These are phyloP conservation scores for Neodiprion pinetum DNA, from an alignment of 1,140 invertebrate genomes.

Conservation along the genomic window DNA sequence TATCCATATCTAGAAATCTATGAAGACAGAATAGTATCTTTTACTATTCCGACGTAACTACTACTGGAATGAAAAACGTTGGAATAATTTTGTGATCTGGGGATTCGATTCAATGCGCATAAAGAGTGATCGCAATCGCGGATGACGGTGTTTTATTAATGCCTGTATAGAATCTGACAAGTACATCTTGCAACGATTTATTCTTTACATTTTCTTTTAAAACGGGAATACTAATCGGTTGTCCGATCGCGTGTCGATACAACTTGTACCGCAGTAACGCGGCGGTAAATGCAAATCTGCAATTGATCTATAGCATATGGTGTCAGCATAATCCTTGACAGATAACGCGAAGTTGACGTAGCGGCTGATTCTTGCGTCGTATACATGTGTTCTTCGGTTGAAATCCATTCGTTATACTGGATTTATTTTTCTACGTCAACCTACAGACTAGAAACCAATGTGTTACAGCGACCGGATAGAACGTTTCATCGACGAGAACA, in stretches of 20 bases:
- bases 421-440: too few species aligned
- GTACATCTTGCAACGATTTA: neutral
- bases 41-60: too few species aligned
- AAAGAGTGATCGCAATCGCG: neutral
- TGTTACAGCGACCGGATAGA: conserved; percentile 84
- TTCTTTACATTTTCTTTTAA: neutral
- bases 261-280: too few species aligned
- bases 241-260: neutral
- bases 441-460: neutral
- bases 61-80: too few species aligned
- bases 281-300: too few species aligned
- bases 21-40: too few species aligned
- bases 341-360: too few species aligned
- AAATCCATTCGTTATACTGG: neutral
- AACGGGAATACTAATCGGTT: neutral
- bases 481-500: conserved; percentile 91
- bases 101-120: too few species aligned
- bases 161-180: neutral
- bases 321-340: neutral
- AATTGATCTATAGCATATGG: neutral
- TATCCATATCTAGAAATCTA: too few species aligned
- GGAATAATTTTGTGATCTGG: too few species aligned
- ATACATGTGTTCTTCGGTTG: neutral
- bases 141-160: neutral
- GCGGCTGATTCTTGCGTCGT: too few species aligned